A percentile compares a stretch with the other conserved stretches of the same genome.
Evolutionary conservation across 1,140 invertebrate genomes (phyloP).

Genomic region (Temnothorax nylanderi): DNA sequence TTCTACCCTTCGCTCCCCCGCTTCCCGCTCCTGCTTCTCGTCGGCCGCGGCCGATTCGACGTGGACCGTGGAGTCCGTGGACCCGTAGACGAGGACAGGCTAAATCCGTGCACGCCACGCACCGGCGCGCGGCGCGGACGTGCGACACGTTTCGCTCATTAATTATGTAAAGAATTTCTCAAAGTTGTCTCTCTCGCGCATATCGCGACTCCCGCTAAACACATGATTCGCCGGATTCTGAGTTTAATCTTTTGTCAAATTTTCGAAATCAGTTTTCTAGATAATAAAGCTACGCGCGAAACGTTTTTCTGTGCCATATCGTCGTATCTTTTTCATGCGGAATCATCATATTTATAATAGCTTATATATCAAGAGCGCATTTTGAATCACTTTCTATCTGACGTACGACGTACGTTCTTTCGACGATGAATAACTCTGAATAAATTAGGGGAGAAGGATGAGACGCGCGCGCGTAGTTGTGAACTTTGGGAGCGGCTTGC

Average conservation of each 20-base stretch:
- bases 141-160: slow-evolving; percentile 40
- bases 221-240: neutral
- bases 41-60: neutral
- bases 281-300: neutral
- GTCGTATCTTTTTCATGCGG: neutral
- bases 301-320: neutral
- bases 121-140: no score
- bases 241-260: neutral
- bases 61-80: neutral
- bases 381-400: neutral
- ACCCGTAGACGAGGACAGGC: neutral
- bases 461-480: slow-evolving; percentile 15
- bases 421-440: neutral
- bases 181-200: neutral
- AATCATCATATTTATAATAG: slow-evolving; percentile 1
- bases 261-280: neutral
- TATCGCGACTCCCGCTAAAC: neutral
- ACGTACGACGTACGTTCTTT: neutral
- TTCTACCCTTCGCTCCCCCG: neutral
- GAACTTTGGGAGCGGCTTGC: slow-evolving; percentile 33
- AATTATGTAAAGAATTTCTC: slow-evolving; percentile 60
- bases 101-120: slow-evolving; percentile 48
- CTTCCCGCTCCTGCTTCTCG: neutral
- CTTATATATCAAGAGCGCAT: neutral
- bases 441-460: slow-evolving; percentile 18